Percentiles rank a stretch among this genome's conserved stretches.
Evolutionary conservation across 1,140 invertebrate species (phyloP).

Genomic region (Hylaeus volcanicus): DNA sequence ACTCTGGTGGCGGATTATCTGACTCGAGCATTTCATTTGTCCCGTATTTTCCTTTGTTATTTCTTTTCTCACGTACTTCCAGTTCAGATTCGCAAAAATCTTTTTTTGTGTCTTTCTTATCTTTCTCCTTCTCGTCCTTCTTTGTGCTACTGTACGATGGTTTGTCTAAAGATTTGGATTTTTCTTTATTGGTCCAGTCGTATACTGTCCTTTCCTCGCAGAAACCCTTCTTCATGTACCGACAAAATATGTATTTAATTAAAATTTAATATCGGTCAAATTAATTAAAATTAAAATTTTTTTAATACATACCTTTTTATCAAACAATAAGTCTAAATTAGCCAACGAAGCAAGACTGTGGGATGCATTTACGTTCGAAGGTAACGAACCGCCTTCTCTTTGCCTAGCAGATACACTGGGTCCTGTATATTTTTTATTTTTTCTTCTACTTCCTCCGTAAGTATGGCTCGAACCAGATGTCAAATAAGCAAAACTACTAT

Average conservation of each 20-base stretch:
- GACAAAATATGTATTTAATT: slow-evolving; percentile 10
- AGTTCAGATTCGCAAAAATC: slow-evolving; percentile 63
- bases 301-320: slow-evolving; percentile 73
- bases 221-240: slow-evolving; percentile 72
- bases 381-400: slow-evolving; percentile 85
- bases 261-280: background rate
- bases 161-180: slow-evolving; percentile 77
- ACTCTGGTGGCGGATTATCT: slow-evolving; percentile 75
- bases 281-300: background rate
- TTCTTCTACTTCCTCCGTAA: slow-evolving; percentile 72
- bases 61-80: slow-evolving; percentile 68
- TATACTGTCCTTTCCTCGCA: slow-evolving; percentile 71
- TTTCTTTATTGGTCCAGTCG: slow-evolving; percentile 77
- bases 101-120: slow-evolving; percentile 71
- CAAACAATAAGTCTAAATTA: slow-evolving; percentile 77
- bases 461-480: slow-evolving; percentile 75
- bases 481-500: slow-evolving; percentile 75
- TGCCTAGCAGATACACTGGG: slow-evolving; percentile 83
- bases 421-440: slow-evolving; percentile 74
- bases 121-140: slow-evolving; percentile 76
- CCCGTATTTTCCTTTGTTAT: slow-evolving; percentile 73
- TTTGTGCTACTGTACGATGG: slow-evolving; percentile 66
- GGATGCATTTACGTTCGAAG: slow-evolving; percentile 83
- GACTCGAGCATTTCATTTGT: slow-evolving; percentile 79
- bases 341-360: slow-evolving; percentile 76